A percentile compares a stretch with the other conserved stretches of the same genome.
phyloP scores from a whole-genome alignment of 2,888 invertebrate species.

The Yponomeuta plumbellus region DNA sequence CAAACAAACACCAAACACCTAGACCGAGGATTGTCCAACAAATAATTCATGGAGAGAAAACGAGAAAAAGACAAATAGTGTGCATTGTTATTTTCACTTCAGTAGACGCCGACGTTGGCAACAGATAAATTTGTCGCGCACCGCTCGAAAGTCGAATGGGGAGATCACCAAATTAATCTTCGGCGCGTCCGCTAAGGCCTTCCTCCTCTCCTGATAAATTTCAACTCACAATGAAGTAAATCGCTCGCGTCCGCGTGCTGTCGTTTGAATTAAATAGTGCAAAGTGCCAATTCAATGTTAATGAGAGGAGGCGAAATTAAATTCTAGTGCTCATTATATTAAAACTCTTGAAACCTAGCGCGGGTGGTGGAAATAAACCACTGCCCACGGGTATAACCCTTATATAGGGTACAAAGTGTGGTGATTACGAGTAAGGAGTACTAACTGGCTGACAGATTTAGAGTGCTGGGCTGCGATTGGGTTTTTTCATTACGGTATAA shows the following conservation, averaged over 20 bases:
- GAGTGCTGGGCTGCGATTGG: neutral
- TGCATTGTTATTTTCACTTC: too few species aligned
- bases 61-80: too few species aligned
- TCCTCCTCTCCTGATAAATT: neutral
- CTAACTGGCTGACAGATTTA: neutral
- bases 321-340: slow-evolving; percentile 39
- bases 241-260: neutral
- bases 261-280: slow-evolving; percentile 35
- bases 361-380: neutral
- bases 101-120: neutral
- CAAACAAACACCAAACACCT: too few species aligned
- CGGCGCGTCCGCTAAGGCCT: slow-evolving; percentile 13
- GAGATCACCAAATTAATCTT: neutral
- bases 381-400: neutral
- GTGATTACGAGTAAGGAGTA: neutral
- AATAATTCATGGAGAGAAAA: too few species aligned
- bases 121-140: neutral
- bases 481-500: neutral
- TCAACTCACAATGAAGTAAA: slow-evolving; percentile 6
- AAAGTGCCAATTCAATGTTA: slow-evolving; percentile 59
- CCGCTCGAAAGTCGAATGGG: neutral
- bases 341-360: neutral
- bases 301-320: slow-evolving; percentile 43
- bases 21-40: too few species aligned
- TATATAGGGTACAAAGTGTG: neutral